phyloP scores from a whole-genome alignment of 1,140 invertebrate genomes.

The Sitophilus oryzae region DNA sequence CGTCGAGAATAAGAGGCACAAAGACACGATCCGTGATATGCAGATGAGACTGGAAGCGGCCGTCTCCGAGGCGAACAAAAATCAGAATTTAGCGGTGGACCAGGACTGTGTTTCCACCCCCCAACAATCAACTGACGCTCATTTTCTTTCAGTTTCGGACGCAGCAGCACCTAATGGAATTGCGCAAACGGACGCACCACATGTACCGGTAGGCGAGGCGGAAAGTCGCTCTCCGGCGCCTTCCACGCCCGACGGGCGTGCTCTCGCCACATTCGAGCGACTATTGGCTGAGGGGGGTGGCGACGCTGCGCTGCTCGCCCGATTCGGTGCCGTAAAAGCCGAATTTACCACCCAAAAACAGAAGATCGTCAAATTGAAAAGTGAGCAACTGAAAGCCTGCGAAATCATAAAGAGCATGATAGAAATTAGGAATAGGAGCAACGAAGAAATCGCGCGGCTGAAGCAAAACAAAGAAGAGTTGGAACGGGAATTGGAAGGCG shows the following conservation, averaged over 20 bases:
- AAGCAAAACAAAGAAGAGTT: slow-evolving; percentile 25
- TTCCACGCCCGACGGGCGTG: slow-evolving; percentile 21
- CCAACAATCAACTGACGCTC: slow-evolving; percentile 28
- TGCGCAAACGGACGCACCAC: slow-evolving; percentile 31
- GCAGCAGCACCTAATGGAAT: slow-evolving; percentile 33
- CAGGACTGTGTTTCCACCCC: slow-evolving; percentile 9
- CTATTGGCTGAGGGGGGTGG: slow-evolving; percentile 12
- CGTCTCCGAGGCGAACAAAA: slow-evolving; percentile 27
- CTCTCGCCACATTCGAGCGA: slow-evolving; percentile 14
- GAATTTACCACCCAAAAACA: slow-evolving; percentile 19
- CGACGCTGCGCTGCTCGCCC: slow-evolving; percentile 7
- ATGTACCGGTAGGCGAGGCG: slow-evolving; percentile 21
- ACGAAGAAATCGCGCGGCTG: slow-evolving; percentile 37
- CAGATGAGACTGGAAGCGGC: slow-evolving; percentile 31
- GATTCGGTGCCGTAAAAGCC: slow-evolving; percentile 16
- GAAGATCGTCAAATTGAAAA: slow-evolving; percentile 39
- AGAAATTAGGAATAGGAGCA: slow-evolving; percentile 28
- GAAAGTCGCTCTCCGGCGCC: slow-evolving; percentile 14
- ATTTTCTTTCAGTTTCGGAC: slow-evolving; percentile 40
- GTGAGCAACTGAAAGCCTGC: slow-evolving; percentile 41
- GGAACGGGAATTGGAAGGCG: slow-evolving; percentile 27
- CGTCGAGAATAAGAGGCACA: slow-evolving; percentile 31
- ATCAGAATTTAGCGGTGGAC: slow-evolving; percentile 32
- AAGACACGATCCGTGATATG: slow-evolving; percentile 26
- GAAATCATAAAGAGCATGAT: slow-evolving; percentile 43